Percentiles rank a stretch among this genome's conserved stretches.
Conservation (phyloP, 2,888 invertebrate genomes). For the Coremacera marginata region DNA sequence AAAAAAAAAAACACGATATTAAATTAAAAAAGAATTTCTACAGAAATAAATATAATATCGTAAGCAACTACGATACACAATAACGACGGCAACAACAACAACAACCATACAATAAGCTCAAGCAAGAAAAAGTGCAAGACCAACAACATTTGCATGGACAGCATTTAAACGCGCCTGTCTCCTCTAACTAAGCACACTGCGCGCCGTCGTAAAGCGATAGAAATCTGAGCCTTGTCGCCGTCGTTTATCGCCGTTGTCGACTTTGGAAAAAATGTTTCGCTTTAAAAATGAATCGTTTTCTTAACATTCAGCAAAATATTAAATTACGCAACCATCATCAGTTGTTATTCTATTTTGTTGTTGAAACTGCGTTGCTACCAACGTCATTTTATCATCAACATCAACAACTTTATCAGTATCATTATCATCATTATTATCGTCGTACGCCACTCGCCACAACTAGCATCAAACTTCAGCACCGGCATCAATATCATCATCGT, state of each 20-base stretch:
- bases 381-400: not conserved
- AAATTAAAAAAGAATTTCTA: slow-evolving; percentile 2
- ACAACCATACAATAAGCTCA: not conserved
- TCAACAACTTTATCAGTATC: not conserved
- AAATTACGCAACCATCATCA: slow-evolving; percentile 67
- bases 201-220: not conserved
- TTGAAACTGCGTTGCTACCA: slow-evolving; percentile 28
- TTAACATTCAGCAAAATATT: slow-evolving; percentile 65
- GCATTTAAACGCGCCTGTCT: not conserved
- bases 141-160: no score
- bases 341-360: slow-evolving; percentile 65
- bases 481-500: not conserved
- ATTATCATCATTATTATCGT: slow-evolving; percentile 12
- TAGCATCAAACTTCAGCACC: not conserved
- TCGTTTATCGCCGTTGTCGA: slow-evolving; percentile 21
- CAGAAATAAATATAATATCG: slow-evolving; percentile 28
- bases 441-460: slow-evolving; percentile 5
- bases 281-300: slow-evolving; percentile 66
- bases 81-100: not conserved
- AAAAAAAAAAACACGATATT: slow-evolving; percentile 20
- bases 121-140: not conserved
- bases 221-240: slow-evolving; percentile 24
- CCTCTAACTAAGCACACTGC: not conserved
- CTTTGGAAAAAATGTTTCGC: slow-evolving; percentile 54
- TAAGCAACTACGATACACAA: not conserved